Evolutionary conservation across 1,140 invertebrate genomes (phyloP).

Genomic region (Dreissena polymorpha): DNA sequence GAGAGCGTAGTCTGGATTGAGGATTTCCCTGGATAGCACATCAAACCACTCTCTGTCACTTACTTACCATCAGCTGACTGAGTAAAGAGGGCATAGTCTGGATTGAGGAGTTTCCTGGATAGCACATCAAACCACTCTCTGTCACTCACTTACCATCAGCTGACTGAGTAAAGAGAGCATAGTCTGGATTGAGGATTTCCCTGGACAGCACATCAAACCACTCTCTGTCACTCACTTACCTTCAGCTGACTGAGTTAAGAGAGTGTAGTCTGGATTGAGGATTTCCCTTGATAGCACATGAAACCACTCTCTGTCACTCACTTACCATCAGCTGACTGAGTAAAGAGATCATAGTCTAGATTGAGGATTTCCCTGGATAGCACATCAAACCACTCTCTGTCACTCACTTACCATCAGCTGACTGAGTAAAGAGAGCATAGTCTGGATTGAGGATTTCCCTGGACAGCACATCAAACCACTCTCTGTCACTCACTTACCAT

Average conservation of each 20-base stretch:
- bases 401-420: constrained; percentile 92
- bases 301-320: too few relatives aligned
- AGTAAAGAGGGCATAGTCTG: constrained; percentile 96
- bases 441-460: constrained; percentile 97
- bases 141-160: constrained; percentile 92
- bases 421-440: constrained; percentile 96
- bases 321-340: constrained; percentile 92
- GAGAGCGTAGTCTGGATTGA: constrained; percentile 97
- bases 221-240: too few relatives aligned
- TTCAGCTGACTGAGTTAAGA: constrained; percentile 94
- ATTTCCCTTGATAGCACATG: constrained; percentile 96
- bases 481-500: too few relatives aligned
- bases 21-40: constrained; percentile 94
- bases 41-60: too few relatives aligned
- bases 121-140: too few relatives aligned
- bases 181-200: constrained; percentile 97
- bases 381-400: too few relatives aligned
- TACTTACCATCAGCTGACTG: constrained; percentile 93
- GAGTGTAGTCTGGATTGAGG: constrained; percentile 96
- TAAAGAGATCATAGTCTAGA: constrained; percentile 97
- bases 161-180: constrained; percentile 96
- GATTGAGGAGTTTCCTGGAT: constrained; percentile 96
- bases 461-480: constrained; percentile 93
- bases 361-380: constrained; percentile 96
- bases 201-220: constrained; percentile 94